phyloP scores from a whole-genome alignment of 2,888 invertebrate species.

The Ypsolopha sequella region DNA sequence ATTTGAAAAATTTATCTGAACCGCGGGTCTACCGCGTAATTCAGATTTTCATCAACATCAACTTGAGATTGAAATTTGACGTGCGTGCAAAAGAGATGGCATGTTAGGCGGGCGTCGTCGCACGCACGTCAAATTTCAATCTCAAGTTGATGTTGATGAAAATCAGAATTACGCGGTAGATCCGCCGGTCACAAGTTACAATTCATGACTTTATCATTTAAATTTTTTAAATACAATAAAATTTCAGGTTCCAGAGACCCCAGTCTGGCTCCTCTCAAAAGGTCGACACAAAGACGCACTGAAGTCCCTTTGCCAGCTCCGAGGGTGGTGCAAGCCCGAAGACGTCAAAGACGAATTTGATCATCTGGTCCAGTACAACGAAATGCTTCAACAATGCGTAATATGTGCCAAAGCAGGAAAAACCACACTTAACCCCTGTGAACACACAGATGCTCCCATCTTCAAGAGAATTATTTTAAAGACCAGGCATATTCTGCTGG shows the following conservation, averaged over 20 bases:
- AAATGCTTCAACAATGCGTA: conserved; percentile 37
- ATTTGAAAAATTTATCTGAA: too few species aligned
- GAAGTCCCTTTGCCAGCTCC: conserved; percentile 62
- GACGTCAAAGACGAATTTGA: conserved; percentile 65
- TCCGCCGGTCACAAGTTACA: too few species aligned
- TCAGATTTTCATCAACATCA: too few species aligned
- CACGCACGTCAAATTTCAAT: too few species aligned
- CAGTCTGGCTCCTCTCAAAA: conserved; percentile 71
- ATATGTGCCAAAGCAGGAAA: conserved; percentile 40
- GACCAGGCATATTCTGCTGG: conserved; percentile 46
- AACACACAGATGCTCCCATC: conserved; percentile 29
- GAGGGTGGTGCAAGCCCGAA: conserved; percentile 66
- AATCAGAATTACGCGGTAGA: too few species aligned
- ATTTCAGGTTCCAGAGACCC: conserved; percentile 69
- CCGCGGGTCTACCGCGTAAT: too few species aligned
- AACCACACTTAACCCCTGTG: conserved; percentile 24
- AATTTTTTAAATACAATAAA: too few species aligned
- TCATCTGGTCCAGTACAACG: conserved; percentile 53
- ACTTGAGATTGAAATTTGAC: too few species aligned
- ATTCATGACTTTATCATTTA: too few species aligned
- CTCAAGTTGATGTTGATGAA: too few species aligned
- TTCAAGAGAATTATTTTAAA: conserved; percentile 30
- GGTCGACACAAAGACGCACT: conserved; percentile 66
- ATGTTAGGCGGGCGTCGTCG: too few species aligned
- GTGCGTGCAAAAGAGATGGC: too few species aligned